phyloP scores from a whole-genome alignment of 30 jellyfish, hydroid and myxozoan genomes.

The Cassiopea xamachana region DNA sequence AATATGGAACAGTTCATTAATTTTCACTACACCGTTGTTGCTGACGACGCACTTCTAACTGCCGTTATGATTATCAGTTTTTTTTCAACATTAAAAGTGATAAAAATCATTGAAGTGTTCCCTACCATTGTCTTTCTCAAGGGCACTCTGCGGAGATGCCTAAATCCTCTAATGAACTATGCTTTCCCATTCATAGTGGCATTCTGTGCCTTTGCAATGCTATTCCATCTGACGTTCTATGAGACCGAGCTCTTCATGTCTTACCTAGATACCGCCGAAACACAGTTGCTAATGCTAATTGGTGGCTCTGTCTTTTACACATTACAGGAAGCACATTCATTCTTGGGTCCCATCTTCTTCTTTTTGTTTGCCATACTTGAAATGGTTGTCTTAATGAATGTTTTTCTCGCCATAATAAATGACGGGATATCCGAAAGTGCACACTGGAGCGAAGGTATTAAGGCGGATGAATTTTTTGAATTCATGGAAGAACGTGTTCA shows the following conservation, averaged over 20 bases:
- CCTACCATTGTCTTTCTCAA: slow-evolving; percentile 42
- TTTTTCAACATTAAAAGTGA: slow-evolving; percentile 53
- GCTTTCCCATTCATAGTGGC: slow-evolving; percentile 45
- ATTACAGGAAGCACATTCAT: slow-evolving; percentile 25
- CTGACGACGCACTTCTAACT: slow-evolving; percentile 57
- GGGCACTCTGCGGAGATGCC: slow-evolving; percentile 21
- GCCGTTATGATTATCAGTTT: slow-evolving; percentile 61
- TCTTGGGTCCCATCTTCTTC: slow-evolving; percentile 68
- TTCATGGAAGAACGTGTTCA: slow-evolving; percentile 23
- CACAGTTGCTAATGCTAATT: slow-evolving; percentile 58
- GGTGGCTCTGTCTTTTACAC: slow-evolving; percentile 66
- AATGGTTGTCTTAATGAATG: slow-evolving; percentile 44
- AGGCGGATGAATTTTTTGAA: slow-evolving; percentile 27
- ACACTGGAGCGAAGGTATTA: slow-evolving; percentile 21
- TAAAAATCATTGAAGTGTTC: slow-evolving; percentile 31
- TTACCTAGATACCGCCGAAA: slow-evolving; percentile 38
- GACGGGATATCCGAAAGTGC: slow-evolving; percentile 50
- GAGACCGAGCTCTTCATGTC: slow-evolving; percentile 36
- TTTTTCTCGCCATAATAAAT: slow-evolving; percentile 64
- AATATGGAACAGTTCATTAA: slow-evolving; percentile 71
- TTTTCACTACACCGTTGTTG: slow-evolving; percentile 79
- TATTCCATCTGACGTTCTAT: slow-evolving; percentile 49
- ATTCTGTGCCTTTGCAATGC: slow-evolving; percentile 47
- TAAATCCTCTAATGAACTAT: slow-evolving; percentile 43
- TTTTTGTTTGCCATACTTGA: slow-evolving; percentile 42